A percentile compares a stretch with the other conserved stretches of the same genome.
Conservation (phyloP, 2,113 vertebrate genomes). For the Tachysurus vachellii region DNA sequence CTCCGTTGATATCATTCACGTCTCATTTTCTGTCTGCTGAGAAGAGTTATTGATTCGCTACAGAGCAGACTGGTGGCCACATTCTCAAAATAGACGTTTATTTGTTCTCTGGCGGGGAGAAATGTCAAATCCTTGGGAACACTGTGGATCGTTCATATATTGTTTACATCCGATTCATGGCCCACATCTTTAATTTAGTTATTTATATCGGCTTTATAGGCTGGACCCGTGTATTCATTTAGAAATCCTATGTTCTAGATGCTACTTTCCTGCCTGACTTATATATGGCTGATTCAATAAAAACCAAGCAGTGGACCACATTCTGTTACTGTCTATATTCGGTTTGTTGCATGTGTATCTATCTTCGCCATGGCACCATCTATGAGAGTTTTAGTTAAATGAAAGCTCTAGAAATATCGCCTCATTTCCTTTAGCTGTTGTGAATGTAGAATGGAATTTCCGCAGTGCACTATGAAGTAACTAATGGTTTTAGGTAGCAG, state of each 20-base stretch:
- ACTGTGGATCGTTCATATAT: constrained; percentile 32
- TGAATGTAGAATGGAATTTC: neutral
- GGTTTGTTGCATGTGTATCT: neutral
- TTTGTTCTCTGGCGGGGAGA: constrained; percentile 32
- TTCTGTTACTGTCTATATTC: constrained; percentile 57
- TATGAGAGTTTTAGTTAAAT: neutral
- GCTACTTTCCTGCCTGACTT: constrained; percentile 54
- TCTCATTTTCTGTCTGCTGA: constrained; percentile 23
- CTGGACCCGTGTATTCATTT: constrained; percentile 16
- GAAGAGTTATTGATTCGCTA: constrained; percentile 34
- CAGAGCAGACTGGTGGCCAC: constrained; percentile 37
- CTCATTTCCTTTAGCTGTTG: neutral
- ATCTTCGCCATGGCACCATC: neutral
- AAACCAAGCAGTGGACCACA: constrained; percentile 22
- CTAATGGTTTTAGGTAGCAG: neutral
- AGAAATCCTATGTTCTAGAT: constrained; percentile 45
- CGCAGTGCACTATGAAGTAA: neutral
- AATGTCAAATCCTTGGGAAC: constrained; percentile 31
- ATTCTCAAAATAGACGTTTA: constrained; percentile 35
- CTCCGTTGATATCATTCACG: neutral
- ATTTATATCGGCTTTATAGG: constrained; percentile 31
- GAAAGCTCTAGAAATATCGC: neutral
- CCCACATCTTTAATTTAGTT: constrained; percentile 38
- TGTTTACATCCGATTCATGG: constrained; percentile 31
- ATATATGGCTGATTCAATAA: constrained; percentile 66